These are phyloP conservation scores for Gavia stellata DNA, from an alignment of 2,113 vertebrate genomes.

Conservation along the genomic window DNA sequence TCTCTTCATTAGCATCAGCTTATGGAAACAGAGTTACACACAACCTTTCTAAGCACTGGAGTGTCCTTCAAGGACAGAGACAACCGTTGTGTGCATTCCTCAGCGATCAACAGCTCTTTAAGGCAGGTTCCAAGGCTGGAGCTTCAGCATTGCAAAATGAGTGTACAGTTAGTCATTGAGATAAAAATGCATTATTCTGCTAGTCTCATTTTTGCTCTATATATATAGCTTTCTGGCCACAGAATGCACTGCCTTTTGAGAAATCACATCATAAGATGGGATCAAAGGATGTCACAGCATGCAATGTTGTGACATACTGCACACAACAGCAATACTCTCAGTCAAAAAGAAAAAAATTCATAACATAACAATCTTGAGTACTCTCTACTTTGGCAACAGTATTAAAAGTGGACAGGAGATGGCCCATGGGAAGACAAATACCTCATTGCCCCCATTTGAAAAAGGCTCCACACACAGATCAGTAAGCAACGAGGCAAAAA, in stretches of 20 bases:
- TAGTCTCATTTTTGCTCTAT: background rate
- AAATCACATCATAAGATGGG: background rate
- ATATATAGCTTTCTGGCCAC: background rate
- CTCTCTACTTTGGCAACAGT: fast-evolving
- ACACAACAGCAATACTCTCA: background rate
- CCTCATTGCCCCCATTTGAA: background rate
- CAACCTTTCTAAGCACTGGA: background rate
- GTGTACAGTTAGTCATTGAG: background rate
- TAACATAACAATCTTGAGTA: background rate
- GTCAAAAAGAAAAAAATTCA: background rate
- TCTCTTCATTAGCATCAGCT: background rate
- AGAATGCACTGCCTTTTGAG: background rate
- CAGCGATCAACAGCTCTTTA: background rate
- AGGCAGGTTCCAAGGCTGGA: background rate
- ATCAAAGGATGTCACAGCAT: background rate
- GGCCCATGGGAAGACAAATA: background rate
- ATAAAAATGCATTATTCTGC: background rate
- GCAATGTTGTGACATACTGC: background rate
- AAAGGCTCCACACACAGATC: background rate
- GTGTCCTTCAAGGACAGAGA: background rate
- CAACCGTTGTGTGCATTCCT: background rate
- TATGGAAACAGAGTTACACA: background rate
- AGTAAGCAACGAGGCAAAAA: background rate
- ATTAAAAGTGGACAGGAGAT: background rate
- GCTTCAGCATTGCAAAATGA: background rate